phyloP scores from a whole-genome alignment of 2,888 invertebrate genomes.

The Nycteola revayana region DNA sequence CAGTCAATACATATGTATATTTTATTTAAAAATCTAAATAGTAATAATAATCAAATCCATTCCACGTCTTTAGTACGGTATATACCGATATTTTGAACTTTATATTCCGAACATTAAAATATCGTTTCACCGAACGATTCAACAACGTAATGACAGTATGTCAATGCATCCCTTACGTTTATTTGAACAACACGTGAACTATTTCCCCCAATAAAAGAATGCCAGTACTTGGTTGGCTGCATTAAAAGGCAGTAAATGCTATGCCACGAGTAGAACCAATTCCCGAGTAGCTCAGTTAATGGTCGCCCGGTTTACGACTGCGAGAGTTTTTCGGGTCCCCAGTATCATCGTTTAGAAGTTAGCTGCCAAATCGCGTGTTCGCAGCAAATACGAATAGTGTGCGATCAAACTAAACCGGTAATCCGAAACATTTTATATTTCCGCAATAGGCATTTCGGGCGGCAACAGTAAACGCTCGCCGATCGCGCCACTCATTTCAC shows the following conservation, averaged over 20 bases:
- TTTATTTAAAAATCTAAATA: conserved; percentile 4
- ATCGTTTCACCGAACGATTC: conserved; percentile 9
- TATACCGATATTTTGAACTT: not conserved
- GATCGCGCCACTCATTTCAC: conserved; percentile 73
- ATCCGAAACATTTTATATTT: conserved; percentile 64
- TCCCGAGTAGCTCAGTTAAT: conserved; percentile 31
- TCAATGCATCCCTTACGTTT: conserved; percentile 23
- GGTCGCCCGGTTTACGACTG: conserved; percentile 30
- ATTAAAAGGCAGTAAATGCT: conserved; percentile 35
- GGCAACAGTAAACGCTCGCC: conserved; percentile 55
- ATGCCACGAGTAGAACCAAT: conserved; percentile 32
- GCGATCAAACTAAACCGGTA: conserved; percentile 51
- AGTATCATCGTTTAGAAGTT: conserved; percentile 35
- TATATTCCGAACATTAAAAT: conserved; percentile 11
- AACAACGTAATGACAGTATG: conserved; percentile 5
- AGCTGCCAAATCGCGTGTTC: conserved; percentile 47
- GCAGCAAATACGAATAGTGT: conserved; percentile 47
- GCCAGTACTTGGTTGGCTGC: conserved; percentile 31
- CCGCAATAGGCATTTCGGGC: conserved; percentile 60
- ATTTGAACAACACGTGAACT: conserved; percentile 29
- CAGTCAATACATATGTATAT: not conserved
- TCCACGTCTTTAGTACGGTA: too few species aligned
- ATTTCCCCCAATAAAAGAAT: conserved; percentile 29
- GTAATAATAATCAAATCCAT: too few species aligned
- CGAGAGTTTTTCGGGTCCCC: conserved; percentile 33